Evolutionary conservation across 2,888 invertebrate species (phyloP).

Genomic region (Epinotia bilunana): DNA sequence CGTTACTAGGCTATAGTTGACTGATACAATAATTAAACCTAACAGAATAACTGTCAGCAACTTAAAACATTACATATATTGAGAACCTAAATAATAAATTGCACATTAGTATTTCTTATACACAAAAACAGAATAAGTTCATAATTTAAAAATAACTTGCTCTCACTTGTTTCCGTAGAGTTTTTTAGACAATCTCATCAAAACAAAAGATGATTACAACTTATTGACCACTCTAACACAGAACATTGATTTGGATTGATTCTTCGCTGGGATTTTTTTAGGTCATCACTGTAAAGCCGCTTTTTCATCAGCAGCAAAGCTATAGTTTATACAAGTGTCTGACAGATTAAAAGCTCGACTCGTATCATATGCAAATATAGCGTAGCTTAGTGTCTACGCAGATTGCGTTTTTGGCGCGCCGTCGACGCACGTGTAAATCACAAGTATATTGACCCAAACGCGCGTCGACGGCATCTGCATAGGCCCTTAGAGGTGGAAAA

Average conservation of each 20-base stretch:
- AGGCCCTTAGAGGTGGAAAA: neutral
- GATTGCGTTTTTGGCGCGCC: too few relatives aligned
- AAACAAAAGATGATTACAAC: neutral
- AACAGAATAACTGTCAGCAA: constrained; percentile 23
- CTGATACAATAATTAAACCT: constrained; percentile 36
- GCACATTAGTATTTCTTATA: constrained; percentile 38
- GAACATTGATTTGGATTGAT: neutral
- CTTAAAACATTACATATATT: constrained; percentile 29
- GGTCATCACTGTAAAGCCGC: neutral
- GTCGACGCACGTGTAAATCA: too few relatives aligned
- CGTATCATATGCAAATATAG: neutral
- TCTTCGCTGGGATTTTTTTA: neutral
- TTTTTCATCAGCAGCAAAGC: neutral
- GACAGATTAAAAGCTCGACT: neutral
- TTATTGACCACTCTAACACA: neutral
- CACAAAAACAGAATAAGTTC: constrained; percentile 32
- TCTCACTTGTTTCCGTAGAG: constrained; percentile 9
- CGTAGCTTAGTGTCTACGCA: neutral
- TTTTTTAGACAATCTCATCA: constrained; percentile 20
- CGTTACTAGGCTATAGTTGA: constrained; percentile 33
- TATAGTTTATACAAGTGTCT: neutral
- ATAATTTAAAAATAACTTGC: constrained; percentile 38
- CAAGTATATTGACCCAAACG: too few relatives aligned
- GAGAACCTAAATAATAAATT: constrained; percentile 40
- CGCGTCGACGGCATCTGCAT: too few relatives aligned